Base-by-base conservation (phyloP, 2,797 vertebrate species). In the Salmo trutta region DNA sequence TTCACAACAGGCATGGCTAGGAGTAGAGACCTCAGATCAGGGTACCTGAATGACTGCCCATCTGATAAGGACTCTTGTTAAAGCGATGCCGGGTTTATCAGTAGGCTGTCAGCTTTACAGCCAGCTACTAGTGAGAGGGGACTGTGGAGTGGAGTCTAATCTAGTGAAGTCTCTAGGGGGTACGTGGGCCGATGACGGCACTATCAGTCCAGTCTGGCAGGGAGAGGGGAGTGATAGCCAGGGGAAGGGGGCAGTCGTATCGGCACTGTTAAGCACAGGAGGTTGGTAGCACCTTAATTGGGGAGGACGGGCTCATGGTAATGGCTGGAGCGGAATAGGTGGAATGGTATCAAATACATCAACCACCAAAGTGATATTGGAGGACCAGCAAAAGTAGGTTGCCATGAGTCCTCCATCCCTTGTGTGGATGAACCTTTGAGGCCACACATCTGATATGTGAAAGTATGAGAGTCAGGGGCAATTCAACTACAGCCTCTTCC, bases 31-130 rank as follows among this genome's bases (percentile, higher is more conserved):
- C 29, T 33, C 19, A 64, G n/a, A 31, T 33, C 16, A 36, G 56
- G 31, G 33, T 62, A 12, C 47, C 54, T 29, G 74, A 64, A 62
- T 62, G 74, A 89, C 84, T 86, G 86, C 56, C 24, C 3, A 89
- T 89, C 88, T 88, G 91, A 92, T 93, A 91, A 88, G 83, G 47
- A 10, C 54, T 33, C 75, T 81, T 71, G 71, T 84, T 85, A 83
- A 82, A 80, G 82, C 77, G 56, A 76, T 80, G 81, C 75, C 52
- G 65, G 76, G 73, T 87, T 91, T 92, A 91, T 93, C 92, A 88
- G 91, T 71, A 80, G 81, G 74, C 36, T 41, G 78, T 84, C 82
- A 87, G 87, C 77, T 90, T 90, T 90, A 89, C 81, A 84, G 84
- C 88, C 84, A 83, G 75, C 80, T 85, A 84, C 87, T 84, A 83